phyloP scores from a whole-genome alignment of 2,113 vertebrate species.

The Trematocara marginatum region DNA sequence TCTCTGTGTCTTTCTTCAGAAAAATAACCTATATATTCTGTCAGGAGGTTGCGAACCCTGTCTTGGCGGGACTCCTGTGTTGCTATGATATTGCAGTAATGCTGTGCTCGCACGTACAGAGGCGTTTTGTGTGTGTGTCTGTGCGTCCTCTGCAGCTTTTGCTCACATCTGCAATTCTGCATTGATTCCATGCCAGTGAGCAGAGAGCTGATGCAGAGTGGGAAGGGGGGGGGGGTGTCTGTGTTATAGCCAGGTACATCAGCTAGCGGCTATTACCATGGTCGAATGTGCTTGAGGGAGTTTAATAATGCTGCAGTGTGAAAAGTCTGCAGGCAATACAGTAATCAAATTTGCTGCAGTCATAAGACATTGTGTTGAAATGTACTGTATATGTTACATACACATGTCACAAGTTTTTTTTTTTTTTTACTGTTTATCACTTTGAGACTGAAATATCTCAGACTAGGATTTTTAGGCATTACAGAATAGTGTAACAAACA shows the following conservation, averaged over 20 bases:
- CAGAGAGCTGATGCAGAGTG: slow-evolving; percentile 39
- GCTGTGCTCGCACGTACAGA: not conserved
- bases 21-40: not conserved
- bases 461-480: not conserved
- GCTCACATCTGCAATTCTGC: slow-evolving; percentile 56
- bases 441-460: not conserved
- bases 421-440: not conserved
- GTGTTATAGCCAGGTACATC: slow-evolving; percentile 33
- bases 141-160: slow-evolving; percentile 44
- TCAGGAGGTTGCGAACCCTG: not conserved
- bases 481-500: not conserved
- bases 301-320: slow-evolving; percentile 41
- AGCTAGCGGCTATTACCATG: slow-evolving; percentile 17
- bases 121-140: not conserved
- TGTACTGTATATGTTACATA: not conserved
- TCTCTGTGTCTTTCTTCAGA: not conserved
- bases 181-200: slow-evolving; percentile 57
- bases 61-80: not conserved
- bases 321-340: slow-evolving; percentile 46
- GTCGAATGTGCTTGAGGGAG: slow-evolving; percentile 2
- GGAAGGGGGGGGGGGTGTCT: not conserved
- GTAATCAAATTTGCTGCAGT: slow-evolving; percentile 31
- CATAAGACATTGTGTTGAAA: not conserved
- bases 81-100: slow-evolving; percentile 23
- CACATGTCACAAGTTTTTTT: not conserved